These are phyloP conservation scores for Anagrus nilaparvatae DNA, from an alignment of 1,140 invertebrate species.

Conservation along the genomic window DNA sequence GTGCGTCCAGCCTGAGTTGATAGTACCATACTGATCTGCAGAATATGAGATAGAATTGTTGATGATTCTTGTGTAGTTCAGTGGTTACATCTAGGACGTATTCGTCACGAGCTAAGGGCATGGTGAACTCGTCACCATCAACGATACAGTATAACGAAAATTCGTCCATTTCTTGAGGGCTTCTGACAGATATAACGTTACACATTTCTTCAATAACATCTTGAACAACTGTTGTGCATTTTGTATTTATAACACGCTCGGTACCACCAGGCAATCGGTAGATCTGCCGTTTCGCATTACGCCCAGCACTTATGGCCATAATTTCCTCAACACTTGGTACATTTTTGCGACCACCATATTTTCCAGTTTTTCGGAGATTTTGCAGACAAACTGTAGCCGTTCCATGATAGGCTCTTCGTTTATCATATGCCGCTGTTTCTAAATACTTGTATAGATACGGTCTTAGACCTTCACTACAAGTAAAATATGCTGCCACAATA, in stretches of 20 bases:
- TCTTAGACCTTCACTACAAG: slow-evolving; percentile 81
- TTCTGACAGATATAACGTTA: slow-evolving; percentile 63
- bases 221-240: slow-evolving; percentile 82
- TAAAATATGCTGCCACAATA: slow-evolving; percentile 94
- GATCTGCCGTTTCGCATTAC: slow-evolving; percentile 83
- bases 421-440: slow-evolving; percentile 88
- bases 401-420: slow-evolving; percentile 79
- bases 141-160: slow-evolving; percentile 96
- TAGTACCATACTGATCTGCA: slow-evolving; percentile 97
- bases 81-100: slow-evolving; percentile 97
- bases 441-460: slow-evolving; percentile 95
- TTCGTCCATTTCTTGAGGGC: slow-evolving; percentile 81
- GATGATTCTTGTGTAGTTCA: slow-evolving; percentile 83
- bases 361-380: slow-evolving; percentile 90
- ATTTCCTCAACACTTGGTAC: slow-evolving; percentile 95
- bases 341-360: slow-evolving; percentile 95
- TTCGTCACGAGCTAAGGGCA: slow-evolving; percentile 90
- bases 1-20: slow-evolving; percentile 76
- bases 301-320: slow-evolving; percentile 80
- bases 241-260: slow-evolving; percentile 84
- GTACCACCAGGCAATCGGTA: slow-evolving; percentile 89
- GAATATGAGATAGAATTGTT: slow-evolving; percentile 95
- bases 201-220: slow-evolving; percentile 95
- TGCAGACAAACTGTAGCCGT: slow-evolving; percentile 89
- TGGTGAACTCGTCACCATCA: slow-evolving; percentile 88